Evolutionary conservation across 2,888 invertebrate genomes (phyloP).

Genomic region (Branchipolynoe longqiensis): DNA sequence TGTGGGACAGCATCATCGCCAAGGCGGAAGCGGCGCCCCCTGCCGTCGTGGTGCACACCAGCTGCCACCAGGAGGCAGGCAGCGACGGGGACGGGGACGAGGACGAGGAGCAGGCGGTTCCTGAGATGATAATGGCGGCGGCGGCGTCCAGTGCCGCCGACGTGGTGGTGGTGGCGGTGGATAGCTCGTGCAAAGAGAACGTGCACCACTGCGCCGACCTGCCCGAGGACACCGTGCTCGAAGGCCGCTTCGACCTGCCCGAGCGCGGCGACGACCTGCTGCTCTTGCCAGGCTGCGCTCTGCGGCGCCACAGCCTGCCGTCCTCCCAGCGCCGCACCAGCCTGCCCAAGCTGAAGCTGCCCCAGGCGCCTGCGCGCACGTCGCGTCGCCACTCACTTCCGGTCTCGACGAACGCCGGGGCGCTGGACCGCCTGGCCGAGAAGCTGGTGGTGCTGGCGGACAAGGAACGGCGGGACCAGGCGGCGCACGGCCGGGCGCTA

Average conservation of each 20-base stretch:
- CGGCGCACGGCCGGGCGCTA: not conserved
- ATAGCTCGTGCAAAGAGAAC: constrained; percentile 36
- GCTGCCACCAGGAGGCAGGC: not conserved
- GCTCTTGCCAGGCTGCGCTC: not conserved
- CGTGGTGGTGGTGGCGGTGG: not conserved
- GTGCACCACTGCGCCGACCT: constrained; percentile 42
- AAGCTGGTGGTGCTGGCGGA: constrained; percentile 51
- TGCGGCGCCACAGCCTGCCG: constrained; percentile 60
- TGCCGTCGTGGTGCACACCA: not conserved
- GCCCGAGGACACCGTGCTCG: constrained; percentile 27
- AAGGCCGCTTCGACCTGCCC: constrained; percentile 23
- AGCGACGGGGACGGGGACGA: not conserved
- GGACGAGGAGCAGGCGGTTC: constrained; percentile 24
- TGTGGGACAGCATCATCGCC: constrained; percentile 65
- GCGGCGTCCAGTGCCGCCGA: not conserved
- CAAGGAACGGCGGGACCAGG: not conserved
- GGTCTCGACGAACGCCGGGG: not conserved
- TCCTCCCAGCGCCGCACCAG: constrained; percentile 36
- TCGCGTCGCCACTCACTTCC: constrained; percentile 22
- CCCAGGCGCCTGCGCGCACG: not conserved
- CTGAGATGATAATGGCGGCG: no score
- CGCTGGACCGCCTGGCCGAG: constrained; percentile 40
- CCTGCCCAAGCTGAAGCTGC: not conserved
- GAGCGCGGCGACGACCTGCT: not conserved
- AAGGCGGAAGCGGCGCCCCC: constrained; percentile 21